Percentiles rank a stretch among this genome's conserved stretches.
These are phyloP conservation scores for Strix uralensis DNA, from an alignment of 2,113 vertebrate genomes.

Conservation along the genomic window DNA sequence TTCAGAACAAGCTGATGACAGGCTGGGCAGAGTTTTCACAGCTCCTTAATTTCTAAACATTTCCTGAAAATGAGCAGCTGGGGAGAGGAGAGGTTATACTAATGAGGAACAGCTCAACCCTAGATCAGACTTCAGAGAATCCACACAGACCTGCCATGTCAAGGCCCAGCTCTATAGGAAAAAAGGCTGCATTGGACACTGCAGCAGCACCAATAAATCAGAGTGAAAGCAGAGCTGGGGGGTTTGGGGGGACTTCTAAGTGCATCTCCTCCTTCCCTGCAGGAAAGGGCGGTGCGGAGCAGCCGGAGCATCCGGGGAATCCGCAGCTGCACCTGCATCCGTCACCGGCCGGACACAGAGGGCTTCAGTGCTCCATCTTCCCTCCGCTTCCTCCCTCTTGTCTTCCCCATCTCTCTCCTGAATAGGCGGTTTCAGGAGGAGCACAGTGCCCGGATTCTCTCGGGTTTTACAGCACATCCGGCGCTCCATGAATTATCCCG, in stretches of 20 bases:
- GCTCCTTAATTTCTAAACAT: background rate
- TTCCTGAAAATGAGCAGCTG: background rate
- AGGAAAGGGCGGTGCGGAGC: background rate
- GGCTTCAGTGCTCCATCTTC: slow-evolving; percentile 51
- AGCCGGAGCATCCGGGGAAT: background rate
- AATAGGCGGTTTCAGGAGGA: slow-evolving; percentile 55
- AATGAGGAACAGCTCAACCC: background rate
- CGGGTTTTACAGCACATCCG: background rate
- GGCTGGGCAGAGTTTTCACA: background rate
- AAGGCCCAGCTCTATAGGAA: background rate
- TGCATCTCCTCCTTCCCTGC: background rate
- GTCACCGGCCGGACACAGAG: slow-evolving; percentile 15
- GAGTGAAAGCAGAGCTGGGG: background rate
- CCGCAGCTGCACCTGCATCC: slow-evolving; percentile 63
- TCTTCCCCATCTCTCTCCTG: background rate
- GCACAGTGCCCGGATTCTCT: slow-evolving; percentile 59
- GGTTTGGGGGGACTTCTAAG: background rate
- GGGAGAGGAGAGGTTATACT: background rate
- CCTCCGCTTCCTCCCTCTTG: slow-evolving; percentile 57
- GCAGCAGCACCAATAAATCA: background rate
- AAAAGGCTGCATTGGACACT: background rate
- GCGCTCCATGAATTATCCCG: background rate
- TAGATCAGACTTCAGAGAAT: background rate
- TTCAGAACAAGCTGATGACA: background rate
- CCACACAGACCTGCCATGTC: background rate